Percentiles rank a stretch among this genome's conserved stretches.
Conservation (phyloP, 2,888 invertebrate species). For the Yponomeuta cagnagella region DNA sequence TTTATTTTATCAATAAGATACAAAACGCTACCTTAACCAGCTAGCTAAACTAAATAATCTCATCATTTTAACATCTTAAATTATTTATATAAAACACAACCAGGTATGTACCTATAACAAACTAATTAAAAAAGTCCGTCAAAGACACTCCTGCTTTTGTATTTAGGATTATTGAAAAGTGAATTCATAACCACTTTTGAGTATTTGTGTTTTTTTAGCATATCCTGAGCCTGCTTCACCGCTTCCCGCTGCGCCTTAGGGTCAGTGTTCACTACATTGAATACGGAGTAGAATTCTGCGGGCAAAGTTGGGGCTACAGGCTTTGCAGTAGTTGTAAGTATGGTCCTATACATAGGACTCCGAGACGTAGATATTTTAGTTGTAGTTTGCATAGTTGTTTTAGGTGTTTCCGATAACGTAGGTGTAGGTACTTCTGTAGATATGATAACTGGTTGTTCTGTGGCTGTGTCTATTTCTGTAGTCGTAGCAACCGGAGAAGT, state of each 20-base stretch:
- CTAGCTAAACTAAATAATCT: slow-evolving; percentile 8
- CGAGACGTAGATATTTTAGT: neutral
- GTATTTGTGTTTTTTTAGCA: slow-evolving; percentile 14
- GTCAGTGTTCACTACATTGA: neutral
- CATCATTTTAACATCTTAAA: neutral
- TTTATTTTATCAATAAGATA: neutral
- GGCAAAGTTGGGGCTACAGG: neutral
- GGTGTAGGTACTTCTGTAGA: neutral
- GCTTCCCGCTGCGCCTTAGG: neutral
- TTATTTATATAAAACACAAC: neutral
- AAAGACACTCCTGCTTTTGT: neutral
- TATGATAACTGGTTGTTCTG: neutral
- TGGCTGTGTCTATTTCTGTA: neutral
- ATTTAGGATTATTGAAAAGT: slow-evolving; percentile 15
- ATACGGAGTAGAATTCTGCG: neutral
- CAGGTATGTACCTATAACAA: neutral
- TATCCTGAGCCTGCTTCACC: slow-evolving; percentile 12
- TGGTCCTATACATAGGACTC: neutral
- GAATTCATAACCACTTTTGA: slow-evolving; percentile 14
- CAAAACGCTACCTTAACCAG: neutral
- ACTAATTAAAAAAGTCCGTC: neutral
- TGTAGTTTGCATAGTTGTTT: neutral
- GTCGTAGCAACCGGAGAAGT: neutral
- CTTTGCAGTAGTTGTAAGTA: neutral
- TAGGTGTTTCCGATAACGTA: neutral